Conservation (phyloP, 2,113 vertebrate species). For the Cinclus mexicanus region DNA sequence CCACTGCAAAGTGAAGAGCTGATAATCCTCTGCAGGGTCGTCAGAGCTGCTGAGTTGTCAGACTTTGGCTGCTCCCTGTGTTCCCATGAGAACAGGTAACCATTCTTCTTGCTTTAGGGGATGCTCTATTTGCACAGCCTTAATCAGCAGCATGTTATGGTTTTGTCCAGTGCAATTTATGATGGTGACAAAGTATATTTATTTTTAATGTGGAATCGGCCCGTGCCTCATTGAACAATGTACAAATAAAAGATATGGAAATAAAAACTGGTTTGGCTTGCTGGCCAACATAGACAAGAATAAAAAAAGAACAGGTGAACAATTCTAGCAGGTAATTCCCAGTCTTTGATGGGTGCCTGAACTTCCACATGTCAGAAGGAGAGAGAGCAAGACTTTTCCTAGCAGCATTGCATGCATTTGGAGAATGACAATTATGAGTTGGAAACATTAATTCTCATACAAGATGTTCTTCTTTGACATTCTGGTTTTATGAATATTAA, state of each 20-base stretch:
- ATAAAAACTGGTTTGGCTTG: conserved; percentile 62
- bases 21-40: background rate
- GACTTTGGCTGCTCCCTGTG: background rate
- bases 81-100: background rate
- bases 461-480: conserved; percentile 58
- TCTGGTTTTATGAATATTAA: conserved; percentile 54
- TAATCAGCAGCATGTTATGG: background rate
- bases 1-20: background rate
- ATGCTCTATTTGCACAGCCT: conserved; percentile 16
- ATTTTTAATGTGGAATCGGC: background rate
- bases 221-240: background rate
- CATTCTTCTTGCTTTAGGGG: background rate
- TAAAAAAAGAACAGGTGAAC: background rate
- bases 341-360: background rate
- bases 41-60: background rate
- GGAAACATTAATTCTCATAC: conserved; percentile 42
- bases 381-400: background rate
- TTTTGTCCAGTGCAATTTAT: conserved; percentile 2
- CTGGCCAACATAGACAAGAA: conserved; percentile 14
- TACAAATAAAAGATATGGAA: conserved; percentile 37
- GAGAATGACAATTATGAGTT: background rate
- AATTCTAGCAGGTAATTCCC: conserved; percentile 12
- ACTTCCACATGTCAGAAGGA: background rate
- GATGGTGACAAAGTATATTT: conserved; percentile 33
- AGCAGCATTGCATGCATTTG: background rate